Evolutionary conservation across 2,797 vertebrate genomes (phyloP).

Genomic region (Phalanger gymnotis): DNA sequence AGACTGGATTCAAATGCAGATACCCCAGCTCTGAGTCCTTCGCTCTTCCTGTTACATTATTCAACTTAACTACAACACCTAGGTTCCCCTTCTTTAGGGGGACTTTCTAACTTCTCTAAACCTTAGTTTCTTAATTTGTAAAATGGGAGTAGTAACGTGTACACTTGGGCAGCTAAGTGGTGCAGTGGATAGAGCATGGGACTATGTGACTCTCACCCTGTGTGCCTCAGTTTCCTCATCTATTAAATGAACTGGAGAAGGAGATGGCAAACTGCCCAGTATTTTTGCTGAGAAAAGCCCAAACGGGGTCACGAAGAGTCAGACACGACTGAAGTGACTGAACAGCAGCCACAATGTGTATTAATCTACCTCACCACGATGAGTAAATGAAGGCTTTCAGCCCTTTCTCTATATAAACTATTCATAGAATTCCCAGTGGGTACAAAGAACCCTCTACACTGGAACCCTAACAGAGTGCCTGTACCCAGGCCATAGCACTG

Average conservation of each 20-base stretch:
- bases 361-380: not conserved
- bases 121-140: conserved; percentile 38
- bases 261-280: not conserved
- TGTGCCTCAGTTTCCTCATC: not conserved
- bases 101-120: conserved; percentile 24
- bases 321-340: not conserved
- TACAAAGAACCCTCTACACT: not conserved
- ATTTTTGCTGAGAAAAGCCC: not conserved
- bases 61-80: not conserved
- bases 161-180: not conserved
- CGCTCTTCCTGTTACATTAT: not conserved
- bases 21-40: not conserved
- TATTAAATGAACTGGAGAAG: not conserved
- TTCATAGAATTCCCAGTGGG: not conserved
- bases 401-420: not conserved
- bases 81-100: not conserved
- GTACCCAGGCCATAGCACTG: not conserved
- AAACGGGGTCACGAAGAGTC: not conserved
- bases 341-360: not conserved
- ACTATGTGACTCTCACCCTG: not conserved
- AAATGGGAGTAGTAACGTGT: conserved; percentile 39
- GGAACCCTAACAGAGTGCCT: not conserved
- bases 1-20: not conserved
- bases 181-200: not conserved
- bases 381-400: not conserved